Conservation (phyloP, 2,113 vertebrate species). For the Nothoprocta pentlandii region DNA sequence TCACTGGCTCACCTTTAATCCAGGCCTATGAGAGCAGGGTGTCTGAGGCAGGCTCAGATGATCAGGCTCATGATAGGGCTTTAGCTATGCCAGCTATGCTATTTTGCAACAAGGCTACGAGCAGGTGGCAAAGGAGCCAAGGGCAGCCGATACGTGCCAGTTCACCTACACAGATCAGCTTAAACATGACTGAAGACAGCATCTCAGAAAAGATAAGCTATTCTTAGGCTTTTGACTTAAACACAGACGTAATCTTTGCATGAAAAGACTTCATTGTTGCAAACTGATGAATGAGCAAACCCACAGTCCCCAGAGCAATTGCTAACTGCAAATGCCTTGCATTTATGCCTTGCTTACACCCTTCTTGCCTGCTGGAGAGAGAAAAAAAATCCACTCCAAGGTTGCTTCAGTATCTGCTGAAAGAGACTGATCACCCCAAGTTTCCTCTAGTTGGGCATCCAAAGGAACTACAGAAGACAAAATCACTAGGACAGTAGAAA, state of each 20-base stretch:
- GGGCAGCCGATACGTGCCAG: background rate
- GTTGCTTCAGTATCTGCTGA: background rate
- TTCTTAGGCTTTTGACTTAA: background rate
- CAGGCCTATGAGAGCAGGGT: background rate
- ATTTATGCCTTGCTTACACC: background rate
- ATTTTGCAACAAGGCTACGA: background rate
- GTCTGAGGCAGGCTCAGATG: background rate
- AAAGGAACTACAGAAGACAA: background rate
- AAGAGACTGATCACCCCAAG: background rate
- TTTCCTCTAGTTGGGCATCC: background rate
- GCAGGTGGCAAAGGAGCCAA: background rate
- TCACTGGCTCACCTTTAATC: background rate
- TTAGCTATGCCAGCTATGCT: fast-evolving
- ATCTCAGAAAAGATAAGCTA: background rate
- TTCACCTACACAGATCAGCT: background rate
- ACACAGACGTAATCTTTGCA: background rate
- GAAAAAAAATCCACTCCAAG: background rate
- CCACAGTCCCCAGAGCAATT: background rate
- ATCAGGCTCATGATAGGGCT: background rate
- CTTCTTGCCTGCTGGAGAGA: background rate
- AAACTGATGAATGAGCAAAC: background rate
- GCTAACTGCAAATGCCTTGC: background rate
- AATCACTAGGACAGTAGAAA: background rate
- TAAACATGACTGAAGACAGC: background rate
- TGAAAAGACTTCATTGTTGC: background rate